Percentiles rank a stretch among this genome's conserved stretches.
phyloP scores from a whole-genome alignment of 2,888 invertebrate genomes.

The Tortricodes alternella region DNA sequence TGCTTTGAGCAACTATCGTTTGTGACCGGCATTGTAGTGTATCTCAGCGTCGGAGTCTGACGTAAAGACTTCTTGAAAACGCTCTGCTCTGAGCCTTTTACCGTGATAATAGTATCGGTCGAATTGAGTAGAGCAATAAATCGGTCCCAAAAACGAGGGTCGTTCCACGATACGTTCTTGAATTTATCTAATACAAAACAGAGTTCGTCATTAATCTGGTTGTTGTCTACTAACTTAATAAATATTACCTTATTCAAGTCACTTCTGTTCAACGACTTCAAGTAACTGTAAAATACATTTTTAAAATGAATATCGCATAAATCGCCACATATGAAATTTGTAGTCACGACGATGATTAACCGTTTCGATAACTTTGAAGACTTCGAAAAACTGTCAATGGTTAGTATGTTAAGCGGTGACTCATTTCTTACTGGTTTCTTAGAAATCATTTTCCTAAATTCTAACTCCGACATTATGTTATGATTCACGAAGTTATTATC shows the following conservation, averaged over 20 bases:
- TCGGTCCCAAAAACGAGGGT: slow-evolving; percentile 93
- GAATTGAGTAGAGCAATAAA: slow-evolving; percentile 90
- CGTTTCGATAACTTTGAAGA: slow-evolving; percentile 77
- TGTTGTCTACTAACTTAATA: slow-evolving; percentile 73
- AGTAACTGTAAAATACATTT: slow-evolving; percentile 77
- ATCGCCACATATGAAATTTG: slow-evolving; percentile 74
- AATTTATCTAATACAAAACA: slow-evolving; percentile 79
- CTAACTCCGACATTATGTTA: slow-evolving; percentile 88
- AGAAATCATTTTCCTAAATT: slow-evolving; percentile 86
- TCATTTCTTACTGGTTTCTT: slow-evolving; percentile 88
- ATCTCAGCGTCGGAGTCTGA: slow-evolving; percentile 76
- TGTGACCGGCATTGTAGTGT: slow-evolving; percentile 81
- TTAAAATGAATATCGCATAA: slow-evolving; percentile 76
- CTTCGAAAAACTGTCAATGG: slow-evolving; percentile 74
- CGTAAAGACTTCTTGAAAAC: slow-evolving; percentile 79
- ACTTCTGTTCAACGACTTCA: slow-evolving; percentile 73
- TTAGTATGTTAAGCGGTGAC: slow-evolving; percentile 84
- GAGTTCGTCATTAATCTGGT: slow-evolving; percentile 74
- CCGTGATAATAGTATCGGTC: slow-evolving; percentile 78
- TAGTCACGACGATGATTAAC: slow-evolving; percentile 84
- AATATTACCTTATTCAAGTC: slow-evolving; percentile 76
- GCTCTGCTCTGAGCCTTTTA: slow-evolving; percentile 71
- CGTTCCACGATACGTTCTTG: slow-evolving; percentile 88
- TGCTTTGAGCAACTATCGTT: slow-evolving; percentile 81
- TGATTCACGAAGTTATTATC: slow-evolving; percentile 88